Percentiles rank a stretch among this genome's conserved stretches.
Conservation (phyloP, 2,888 invertebrate species). For the Callyntrura guangdongensis region DNA sequence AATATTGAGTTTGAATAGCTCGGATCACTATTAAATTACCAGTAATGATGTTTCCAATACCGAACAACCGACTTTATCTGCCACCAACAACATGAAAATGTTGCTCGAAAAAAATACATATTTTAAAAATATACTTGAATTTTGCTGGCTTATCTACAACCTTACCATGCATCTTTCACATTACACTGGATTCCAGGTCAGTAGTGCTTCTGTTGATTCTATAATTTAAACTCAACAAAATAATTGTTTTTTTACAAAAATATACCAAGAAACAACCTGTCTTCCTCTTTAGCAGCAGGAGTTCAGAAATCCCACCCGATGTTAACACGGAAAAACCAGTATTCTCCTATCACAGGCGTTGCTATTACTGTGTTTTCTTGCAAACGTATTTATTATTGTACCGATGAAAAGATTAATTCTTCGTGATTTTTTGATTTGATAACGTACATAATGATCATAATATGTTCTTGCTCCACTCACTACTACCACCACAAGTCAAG, state of each 20-base stretch:
- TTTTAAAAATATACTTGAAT: not conserved
- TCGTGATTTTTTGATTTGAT: slow-evolving; percentile 18
- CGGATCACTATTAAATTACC: too few relatives aligned
- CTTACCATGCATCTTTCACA: not conserved
- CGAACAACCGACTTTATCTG: too few relatives aligned
- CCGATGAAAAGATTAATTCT: not conserved
- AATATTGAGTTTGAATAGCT: too few relatives aligned
- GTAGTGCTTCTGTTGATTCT: too few relatives aligned
- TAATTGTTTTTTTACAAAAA: not conserved
- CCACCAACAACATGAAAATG: too few relatives aligned
- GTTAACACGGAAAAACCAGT: too few relatives aligned
- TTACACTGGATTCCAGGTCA: slow-evolving; percentile 47
- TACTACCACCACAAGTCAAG: slow-evolving; percentile 17
- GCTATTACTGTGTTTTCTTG: too few relatives aligned
- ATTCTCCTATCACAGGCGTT: too few relatives aligned
- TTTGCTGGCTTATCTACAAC: not conserved
- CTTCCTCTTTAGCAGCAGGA: not conserved
- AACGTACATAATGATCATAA: not conserved
- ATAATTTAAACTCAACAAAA: not conserved
- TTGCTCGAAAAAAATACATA: not conserved
- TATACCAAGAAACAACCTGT: not conserved
- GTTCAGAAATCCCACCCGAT: not conserved
- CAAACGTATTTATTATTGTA: too few relatives aligned
- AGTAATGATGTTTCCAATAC: too few relatives aligned
- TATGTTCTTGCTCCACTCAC: not conserved